Evolutionary conservation across 1,140 invertebrate species (phyloP).

Genomic region (Lasioglossum baleicum): DNA sequence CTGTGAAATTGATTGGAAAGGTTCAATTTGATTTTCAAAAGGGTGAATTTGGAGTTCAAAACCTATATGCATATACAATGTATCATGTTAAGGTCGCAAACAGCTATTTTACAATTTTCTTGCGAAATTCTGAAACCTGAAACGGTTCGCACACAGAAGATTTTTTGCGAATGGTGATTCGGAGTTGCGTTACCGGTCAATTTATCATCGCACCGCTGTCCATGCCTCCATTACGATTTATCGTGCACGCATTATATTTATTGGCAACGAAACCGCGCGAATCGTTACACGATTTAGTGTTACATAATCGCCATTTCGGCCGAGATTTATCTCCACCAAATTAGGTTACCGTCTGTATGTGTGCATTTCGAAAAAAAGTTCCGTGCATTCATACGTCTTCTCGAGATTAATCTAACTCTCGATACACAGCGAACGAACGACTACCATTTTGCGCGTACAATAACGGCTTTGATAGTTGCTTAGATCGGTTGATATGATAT

Average conservation of each 20-base stretch:
- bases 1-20: too few species aligned
- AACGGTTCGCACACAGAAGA: not conserved
- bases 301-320: conserved; percentile 32
- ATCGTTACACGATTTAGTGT: conserved; percentile 21
- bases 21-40: too few species aligned
- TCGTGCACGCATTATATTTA: conserved; percentile 10
- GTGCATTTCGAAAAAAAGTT: not conserved
- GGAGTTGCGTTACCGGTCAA: conserved; percentile 37
- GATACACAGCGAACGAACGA: not conserved
- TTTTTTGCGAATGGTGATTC: conserved; percentile 20
- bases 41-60: too few species aligned
- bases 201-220: conserved; percentile 28
- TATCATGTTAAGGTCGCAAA: too few species aligned
- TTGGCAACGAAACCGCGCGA: conserved; percentile 18
- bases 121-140: not conserved
- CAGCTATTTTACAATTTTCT: too few species aligned
- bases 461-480: not conserved
- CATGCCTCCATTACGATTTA: conserved; percentile 26
- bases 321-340: conserved; percentile 24
- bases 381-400: not conserved
- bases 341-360: not conserved
- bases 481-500: not conserved
- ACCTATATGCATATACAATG: too few species aligned
- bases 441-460: not conserved
- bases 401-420: not conserved